A percentile compares a stretch with the other conserved stretches of the same genome.
Conservation (phyloP, 2,797 vertebrate genomes). For the Rhabdomys pumilio region DNA sequence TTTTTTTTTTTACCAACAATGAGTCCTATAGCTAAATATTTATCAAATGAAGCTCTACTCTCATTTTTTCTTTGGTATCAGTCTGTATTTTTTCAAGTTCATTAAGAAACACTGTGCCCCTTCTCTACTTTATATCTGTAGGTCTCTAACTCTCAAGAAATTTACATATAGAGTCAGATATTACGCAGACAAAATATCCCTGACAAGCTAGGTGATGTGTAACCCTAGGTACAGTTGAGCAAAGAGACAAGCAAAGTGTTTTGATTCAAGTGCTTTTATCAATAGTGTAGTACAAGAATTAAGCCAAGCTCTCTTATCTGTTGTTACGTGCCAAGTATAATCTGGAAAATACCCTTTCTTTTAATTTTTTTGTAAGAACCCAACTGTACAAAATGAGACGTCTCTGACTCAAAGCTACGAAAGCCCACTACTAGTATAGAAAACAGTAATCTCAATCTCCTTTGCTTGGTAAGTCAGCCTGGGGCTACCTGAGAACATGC, state of each 20-base stretch:
- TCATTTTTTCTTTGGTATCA: slow-evolving; percentile 16
- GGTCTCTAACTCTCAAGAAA: not conserved
- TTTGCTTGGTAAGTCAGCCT: slow-evolving; percentile 27
- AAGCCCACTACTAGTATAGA: slow-evolving; percentile 25
- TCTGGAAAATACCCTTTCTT: slow-evolving; percentile 7
- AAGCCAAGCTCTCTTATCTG: not conserved
- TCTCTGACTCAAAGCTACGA: not conserved
- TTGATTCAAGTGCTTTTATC: not conserved
- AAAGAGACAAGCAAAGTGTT: not conserved
- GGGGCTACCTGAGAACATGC: not conserved
- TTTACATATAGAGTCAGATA: not conserved
- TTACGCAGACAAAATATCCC: not conserved
- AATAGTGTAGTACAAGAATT: slow-evolving; percentile 17
- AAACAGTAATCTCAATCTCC: not conserved
- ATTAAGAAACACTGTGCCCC: not conserved
- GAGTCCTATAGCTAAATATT: not conserved
- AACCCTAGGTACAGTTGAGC: not conserved
- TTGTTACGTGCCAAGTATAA: not conserved
- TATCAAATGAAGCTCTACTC: not conserved
- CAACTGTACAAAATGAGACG: not conserved
- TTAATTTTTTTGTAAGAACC: not conserved
- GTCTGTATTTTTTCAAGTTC: slow-evolving; percentile 53
- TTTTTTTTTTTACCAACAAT: slow-evolving; percentile 27
- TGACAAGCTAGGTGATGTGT: not conserved
- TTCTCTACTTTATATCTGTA: not conserved